Percentiles rank a stretch among this genome's conserved stretches.
These are phyloP conservation scores for Heliconius ismenius DNA, from an alignment of 2,888 invertebrate species.

Conservation along the genomic window DNA sequence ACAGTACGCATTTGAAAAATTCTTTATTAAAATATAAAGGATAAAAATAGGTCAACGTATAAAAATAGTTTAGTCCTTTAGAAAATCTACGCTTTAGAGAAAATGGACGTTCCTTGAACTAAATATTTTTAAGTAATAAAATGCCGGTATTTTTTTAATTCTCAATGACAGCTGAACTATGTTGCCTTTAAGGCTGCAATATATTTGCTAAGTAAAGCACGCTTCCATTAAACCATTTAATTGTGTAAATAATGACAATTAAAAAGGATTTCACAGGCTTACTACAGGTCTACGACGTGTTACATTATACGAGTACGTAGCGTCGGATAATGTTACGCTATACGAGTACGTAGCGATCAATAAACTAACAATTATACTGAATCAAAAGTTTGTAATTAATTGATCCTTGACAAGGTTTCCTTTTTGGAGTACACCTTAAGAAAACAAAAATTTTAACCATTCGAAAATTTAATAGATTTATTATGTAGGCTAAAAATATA, in stretches of 20 bases:
- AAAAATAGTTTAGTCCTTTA: constrained; percentile 13
- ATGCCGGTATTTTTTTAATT: background rate
- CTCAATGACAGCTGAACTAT: background rate
- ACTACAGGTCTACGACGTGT: constrained; percentile 15
- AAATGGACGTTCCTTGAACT: background rate
- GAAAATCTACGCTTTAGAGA: constrained; percentile 10
- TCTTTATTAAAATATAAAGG: constrained; percentile 2
- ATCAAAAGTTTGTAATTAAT: constrained; percentile 28
- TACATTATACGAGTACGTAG: constrained; percentile 18
- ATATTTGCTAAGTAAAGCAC: background rate
- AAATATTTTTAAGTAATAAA: constrained; percentile 3
- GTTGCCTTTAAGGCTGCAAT: background rate
- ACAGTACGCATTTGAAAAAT: background rate
- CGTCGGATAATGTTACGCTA: constrained; percentile 16
- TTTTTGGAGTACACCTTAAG: background rate
- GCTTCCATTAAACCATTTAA: background rate
- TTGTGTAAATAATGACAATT: background rate
- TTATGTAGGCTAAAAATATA: background rate
- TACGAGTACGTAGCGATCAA: constrained; percentile 22
- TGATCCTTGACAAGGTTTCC: background rate
- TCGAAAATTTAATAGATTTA: background rate
- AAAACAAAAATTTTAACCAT: background rate
- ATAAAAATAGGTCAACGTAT: constrained; percentile 17
- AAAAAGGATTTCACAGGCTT: constrained; percentile 8
- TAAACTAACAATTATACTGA: constrained; percentile 29